Evolutionary conservation across 2,888 invertebrate species (phyloP).

Genomic region (Pterostichus niger): DNA sequence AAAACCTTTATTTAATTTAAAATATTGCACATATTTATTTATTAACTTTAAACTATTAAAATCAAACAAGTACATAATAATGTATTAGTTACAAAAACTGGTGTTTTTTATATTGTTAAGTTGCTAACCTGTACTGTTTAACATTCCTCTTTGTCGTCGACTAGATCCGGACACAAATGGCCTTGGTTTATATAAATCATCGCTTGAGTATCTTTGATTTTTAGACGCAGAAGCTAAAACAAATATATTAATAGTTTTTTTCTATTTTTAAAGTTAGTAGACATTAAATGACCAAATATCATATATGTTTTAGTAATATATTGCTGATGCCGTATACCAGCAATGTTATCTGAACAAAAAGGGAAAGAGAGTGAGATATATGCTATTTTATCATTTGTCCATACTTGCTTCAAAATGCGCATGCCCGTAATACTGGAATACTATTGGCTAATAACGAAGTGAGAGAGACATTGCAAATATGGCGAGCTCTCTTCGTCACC

Average conservation of each 20-base stretch:
- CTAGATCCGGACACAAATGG: conserved; percentile 80
- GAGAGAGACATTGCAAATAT: no score
- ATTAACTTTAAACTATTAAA: neutral
- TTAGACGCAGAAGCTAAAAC: conserved; percentile 67
- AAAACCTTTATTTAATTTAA: neutral
- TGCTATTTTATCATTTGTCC: no score
- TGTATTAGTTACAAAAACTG: neutral
- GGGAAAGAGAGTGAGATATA: no score
- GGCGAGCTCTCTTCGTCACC: no score
- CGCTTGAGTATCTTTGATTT: conserved; percentile 82
- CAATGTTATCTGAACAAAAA: no score
- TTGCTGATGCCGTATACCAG: no score
- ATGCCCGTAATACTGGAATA: no score
- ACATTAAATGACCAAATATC: neutral
- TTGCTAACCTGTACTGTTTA: conserved; percentile 61
- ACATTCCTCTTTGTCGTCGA: conserved; percentile 75
- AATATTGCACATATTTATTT: neutral
- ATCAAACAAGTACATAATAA: no score
- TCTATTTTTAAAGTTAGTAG: neutral
- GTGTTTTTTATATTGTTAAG: neutral
- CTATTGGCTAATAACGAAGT: no score
- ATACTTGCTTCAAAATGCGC: no score
- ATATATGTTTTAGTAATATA: no score
- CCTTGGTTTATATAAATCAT: conserved; percentile 86
- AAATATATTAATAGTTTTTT: neutral